phyloP scores from a whole-genome alignment of 2,797 vertebrate species.

The Falco biarmicus region DNA sequence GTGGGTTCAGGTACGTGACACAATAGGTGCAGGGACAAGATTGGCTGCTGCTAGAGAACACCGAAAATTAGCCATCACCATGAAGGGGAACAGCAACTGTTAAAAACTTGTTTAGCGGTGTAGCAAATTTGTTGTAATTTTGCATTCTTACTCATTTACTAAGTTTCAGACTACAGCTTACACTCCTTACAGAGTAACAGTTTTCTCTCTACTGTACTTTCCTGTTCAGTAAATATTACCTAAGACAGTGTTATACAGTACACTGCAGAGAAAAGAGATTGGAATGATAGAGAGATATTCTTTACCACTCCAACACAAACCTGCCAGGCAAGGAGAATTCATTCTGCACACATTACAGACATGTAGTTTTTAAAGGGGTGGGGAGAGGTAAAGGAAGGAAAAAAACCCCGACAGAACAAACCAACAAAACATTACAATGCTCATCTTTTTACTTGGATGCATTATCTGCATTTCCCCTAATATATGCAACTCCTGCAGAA shows the following conservation, averaged over 20 bases:
- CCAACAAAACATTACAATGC: not conserved
- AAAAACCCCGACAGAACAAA: not conserved
- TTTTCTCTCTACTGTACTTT: not conserved
- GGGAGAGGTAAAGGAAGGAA: not conserved
- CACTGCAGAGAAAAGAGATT: not conserved
- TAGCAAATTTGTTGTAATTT: not conserved
- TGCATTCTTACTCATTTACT: conserved; percentile 1
- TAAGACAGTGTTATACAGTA: not conserved
- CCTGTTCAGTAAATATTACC: not conserved
- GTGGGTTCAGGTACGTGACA: not conserved
- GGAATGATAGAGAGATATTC: not conserved
- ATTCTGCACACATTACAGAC: conserved; percentile 18
- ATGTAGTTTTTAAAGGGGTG: not conserved
- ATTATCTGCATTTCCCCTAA: conserved; percentile 60
- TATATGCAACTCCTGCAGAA: conserved; percentile 64
- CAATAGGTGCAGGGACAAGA: not conserved
- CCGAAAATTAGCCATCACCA: conserved; percentile 2
- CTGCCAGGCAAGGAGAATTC: conserved; percentile 42
- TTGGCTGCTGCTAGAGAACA: not conserved
- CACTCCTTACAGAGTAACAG: not conserved
- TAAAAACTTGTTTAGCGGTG: not conserved
- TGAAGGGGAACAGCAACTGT: not conserved
- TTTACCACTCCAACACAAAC: conserved; percentile 43
- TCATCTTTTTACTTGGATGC: conserved; percentile 28
- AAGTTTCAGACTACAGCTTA: not conserved